These are phyloP conservation scores for Clarias laeviceps DNA, from an alignment of 2,797 vertebrate genomes.

Conservation along the genomic window DNA sequence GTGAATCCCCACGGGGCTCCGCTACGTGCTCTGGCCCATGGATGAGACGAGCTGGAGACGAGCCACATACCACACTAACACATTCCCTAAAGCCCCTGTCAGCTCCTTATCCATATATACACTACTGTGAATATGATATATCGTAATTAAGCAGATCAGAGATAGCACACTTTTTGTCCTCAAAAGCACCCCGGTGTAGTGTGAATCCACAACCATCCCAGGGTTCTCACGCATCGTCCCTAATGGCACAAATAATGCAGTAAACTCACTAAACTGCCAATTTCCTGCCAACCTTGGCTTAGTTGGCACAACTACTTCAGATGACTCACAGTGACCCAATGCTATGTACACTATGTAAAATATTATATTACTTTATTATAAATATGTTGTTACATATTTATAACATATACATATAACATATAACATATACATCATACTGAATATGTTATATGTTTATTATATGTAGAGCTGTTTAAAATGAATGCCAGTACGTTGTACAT, in stretches of 20 bases:
- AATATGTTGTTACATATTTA: neutral
- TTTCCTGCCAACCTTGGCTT: neutral
- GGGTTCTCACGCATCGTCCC: neutral
- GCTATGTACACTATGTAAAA: neutral
- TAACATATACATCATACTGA: too few relatives aligned
- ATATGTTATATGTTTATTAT: too few relatives aligned
- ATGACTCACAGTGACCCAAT: neutral
- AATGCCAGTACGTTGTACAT: neutral
- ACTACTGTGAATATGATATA: slow-evolving; percentile 21
- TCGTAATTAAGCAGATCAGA: slow-evolving; percentile 17
- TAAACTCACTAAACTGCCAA: neutral
- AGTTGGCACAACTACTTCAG: neutral
- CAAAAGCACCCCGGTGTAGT: neutral
- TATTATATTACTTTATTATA: neutral
- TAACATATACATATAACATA: too few relatives aligned
- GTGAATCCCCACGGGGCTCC: slow-evolving; percentile 66
- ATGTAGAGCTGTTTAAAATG: too few relatives aligned
- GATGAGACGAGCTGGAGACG: slow-evolving; percentile 54
- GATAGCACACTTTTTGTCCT: neutral
- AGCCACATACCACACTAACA: slow-evolving; percentile 55
- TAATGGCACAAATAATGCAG: neutral
- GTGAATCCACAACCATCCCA: neutral
- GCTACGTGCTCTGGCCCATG: slow-evolving; percentile 74
- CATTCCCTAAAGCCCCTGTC: slow-evolving; percentile 23
- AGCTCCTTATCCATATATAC: slow-evolving; percentile 17